Percentiles rank a stretch among this genome's conserved stretches.
These are phyloP conservation scores for Drosophila meridiana DNA, from an alignment of 2,888 invertebrate genomes.

Conservation along the genomic window DNA sequence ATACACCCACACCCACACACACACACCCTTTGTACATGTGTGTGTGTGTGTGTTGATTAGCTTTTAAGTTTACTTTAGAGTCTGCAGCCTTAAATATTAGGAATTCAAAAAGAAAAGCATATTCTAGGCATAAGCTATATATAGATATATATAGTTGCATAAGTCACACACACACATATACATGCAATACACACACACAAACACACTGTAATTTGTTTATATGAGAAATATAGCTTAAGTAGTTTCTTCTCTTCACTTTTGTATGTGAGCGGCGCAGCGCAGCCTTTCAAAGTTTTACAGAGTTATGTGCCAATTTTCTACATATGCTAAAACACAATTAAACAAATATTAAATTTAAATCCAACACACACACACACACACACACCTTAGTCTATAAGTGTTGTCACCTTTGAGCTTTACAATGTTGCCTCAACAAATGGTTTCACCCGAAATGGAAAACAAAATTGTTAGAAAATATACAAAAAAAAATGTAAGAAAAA, in stretches of 20 bases:
- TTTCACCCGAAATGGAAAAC: slow-evolving; percentile 71
- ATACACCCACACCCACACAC: slow-evolving; percentile 21
- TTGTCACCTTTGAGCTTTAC: slow-evolving; percentile 82
- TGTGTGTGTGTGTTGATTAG: slow-evolving; percentile 26
- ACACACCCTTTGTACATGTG: slow-evolving; percentile 18
- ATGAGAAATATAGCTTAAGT: slow-evolving; percentile 48
- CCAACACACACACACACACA: slow-evolving; percentile 29
- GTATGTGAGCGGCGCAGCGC: slow-evolving; percentile 68
- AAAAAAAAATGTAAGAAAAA: slow-evolving; percentile 15
- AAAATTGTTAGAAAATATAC: slow-evolving; percentile 67
- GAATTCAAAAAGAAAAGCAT: slow-evolving; percentile 20
- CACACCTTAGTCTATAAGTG: slow-evolving; percentile 63
- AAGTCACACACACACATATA: slow-evolving; percentile 26
- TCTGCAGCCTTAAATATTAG: slow-evolving; percentile 32
- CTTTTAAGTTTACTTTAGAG: slow-evolving; percentile 5
- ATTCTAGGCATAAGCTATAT: slow-evolving; percentile 24
- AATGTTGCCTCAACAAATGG: slow-evolving; percentile 82
- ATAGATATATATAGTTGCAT: slow-evolving; percentile 14
- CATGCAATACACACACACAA: slow-evolving; percentile 27
- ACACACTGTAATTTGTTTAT: slow-evolving; percentile 39
- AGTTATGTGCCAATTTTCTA: slow-evolving; percentile 77
- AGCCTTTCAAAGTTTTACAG: slow-evolving; percentile 68
- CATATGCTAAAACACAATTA: slow-evolving; percentile 50
- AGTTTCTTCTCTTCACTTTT: slow-evolving; percentile 50
- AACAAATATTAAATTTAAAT: slow-evolving; percentile 49